A percentile compares a stretch with the other conserved stretches of the same genome.
Evolutionary conservation across 2,797 vertebrate species (phyloP).

Genomic region (Dallia pectoralis): DNA sequence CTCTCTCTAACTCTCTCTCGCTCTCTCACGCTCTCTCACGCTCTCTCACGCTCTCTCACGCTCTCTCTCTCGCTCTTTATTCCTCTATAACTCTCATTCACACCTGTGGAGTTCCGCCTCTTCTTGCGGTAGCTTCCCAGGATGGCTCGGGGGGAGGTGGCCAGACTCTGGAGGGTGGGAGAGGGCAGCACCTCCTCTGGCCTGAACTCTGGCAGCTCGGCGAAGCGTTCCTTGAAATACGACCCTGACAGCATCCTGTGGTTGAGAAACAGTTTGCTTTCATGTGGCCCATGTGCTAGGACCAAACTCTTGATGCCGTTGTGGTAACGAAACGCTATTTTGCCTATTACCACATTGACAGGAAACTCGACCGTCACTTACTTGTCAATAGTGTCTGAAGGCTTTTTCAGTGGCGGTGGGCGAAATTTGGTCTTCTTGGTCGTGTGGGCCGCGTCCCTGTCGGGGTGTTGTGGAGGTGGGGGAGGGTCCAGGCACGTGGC

Average conservation of each 20-base stretch:
- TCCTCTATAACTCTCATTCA: conserved; percentile 21
- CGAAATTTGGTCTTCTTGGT: conserved; percentile 86
- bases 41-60: background rate
- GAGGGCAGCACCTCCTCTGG: conserved; percentile 91
- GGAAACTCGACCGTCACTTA: conserved; percentile 62
- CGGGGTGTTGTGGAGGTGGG: conserved; percentile 57
- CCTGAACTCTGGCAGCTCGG: conserved; percentile 88
- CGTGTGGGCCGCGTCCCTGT: conserved; percentile 67
- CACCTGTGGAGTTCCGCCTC: conserved; percentile 90
- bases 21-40: background rate
- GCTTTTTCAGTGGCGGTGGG: conserved; percentile 89
- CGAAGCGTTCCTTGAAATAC: conserved; percentile 90
- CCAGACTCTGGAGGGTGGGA: conserved; percentile 88
- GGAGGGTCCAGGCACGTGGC: conserved; percentile 63
- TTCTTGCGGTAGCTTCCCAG: conserved; percentile 91
- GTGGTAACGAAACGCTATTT: background rate
- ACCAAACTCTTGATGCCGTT: background rate
- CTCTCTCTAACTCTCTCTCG: background rate
- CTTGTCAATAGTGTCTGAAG: conserved; percentile 85
- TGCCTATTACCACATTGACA: background rate
- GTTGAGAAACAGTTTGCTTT: background rate
- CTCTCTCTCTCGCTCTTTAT: background rate
- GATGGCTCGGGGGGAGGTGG: conserved; percentile 89
- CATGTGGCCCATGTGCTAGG: background rate
- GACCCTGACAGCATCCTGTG: conserved; percentile 83